phyloP scores from a whole-genome alignment of 2,888 invertebrate genomes.

The Endotricha flammealis region DNA sequence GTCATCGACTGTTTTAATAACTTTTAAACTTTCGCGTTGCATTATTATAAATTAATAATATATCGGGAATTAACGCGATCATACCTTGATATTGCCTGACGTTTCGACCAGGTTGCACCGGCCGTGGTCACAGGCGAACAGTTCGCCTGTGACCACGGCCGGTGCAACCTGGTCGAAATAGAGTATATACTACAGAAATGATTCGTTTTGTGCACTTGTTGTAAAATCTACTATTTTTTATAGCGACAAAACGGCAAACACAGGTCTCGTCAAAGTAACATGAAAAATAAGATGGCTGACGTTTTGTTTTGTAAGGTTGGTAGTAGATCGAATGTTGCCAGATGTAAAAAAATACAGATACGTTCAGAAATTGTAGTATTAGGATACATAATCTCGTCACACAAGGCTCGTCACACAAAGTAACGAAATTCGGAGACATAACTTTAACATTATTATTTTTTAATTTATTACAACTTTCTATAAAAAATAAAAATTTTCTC shows the following conservation, averaged over 20 bases:
- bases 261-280: neutral
- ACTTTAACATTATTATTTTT: neutral
- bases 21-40: neutral
- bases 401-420: conserved; percentile 7
- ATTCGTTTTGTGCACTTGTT: too few species aligned
- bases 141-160: too few species aligned
- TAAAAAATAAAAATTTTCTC: neutral
- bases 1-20: conserved; percentile 6
- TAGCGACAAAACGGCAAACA: conserved; percentile 4
- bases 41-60: too few species aligned
- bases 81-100: too few species aligned
- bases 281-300: neutral
- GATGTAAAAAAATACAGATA: conserved; percentile 5
- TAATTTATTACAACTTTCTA: conserved; percentile 1
- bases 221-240: too few species aligned
- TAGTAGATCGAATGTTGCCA: conserved; percentile 5
- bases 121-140: too few species aligned
- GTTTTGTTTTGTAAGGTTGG: conserved; percentile 6
- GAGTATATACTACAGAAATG: too few species aligned
- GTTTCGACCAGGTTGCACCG: too few species aligned
- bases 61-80: too few species aligned
- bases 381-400: conserved; percentile 4
- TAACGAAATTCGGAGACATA: conserved; percentile 3
- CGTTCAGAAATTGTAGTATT: conserved; percentile 5
- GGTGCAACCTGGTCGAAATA: too few species aligned